A percentile compares a stretch with the other conserved stretches of the same genome.
Conservation (phyloP, 1,140 invertebrate genomes). For the Drosophila kepulauana region DNA sequence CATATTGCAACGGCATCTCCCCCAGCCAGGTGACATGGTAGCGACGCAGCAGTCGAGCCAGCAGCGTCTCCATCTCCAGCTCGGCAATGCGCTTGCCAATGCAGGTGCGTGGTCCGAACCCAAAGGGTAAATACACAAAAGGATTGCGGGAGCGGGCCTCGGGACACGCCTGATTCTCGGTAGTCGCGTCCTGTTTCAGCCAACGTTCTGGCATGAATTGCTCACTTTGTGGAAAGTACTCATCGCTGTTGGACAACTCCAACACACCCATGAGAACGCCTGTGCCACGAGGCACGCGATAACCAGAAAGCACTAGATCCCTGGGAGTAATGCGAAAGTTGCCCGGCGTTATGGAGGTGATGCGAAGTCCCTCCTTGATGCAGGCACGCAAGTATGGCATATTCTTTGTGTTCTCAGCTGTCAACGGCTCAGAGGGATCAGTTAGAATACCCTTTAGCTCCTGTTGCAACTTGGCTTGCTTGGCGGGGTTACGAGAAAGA, state of each 20-base stretch:
- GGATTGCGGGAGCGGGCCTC: constrained; percentile 63
- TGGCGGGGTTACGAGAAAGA: constrained; percentile 85
- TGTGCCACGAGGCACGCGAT: constrained; percentile 92
- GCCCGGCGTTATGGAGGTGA: constrained; percentile 94
- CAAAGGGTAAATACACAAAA: constrained; percentile 86
- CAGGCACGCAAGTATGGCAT: constrained; percentile 86
- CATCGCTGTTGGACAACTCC: constrained; percentile 66
- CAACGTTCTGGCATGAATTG: constrained; percentile 92
- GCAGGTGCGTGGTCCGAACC: constrained; percentile 87
- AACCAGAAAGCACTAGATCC: constrained; percentile 92
- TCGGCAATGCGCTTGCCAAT: constrained; percentile 89
- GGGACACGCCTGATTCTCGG: constrained; percentile 73
- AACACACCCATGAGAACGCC: constrained; percentile 65
- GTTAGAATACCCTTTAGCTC: constrained; percentile 84
- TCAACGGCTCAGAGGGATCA: constrained; percentile 71
- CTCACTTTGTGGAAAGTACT: constrained; percentile 88
- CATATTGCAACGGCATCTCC: constrained; percentile 59
- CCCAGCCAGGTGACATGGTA: constrained; percentile 84
- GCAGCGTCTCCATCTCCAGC: constrained; percentile 88
- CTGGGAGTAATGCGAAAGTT: constrained; percentile 91
- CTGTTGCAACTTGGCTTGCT: constrained; percentile 85
- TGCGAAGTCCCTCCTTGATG: constrained; percentile 88
- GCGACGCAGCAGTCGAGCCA: constrained; percentile 86
- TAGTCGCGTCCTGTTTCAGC: constrained; percentile 83
- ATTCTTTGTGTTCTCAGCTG: constrained; percentile 74